Conservation (phyloP, 2,888 invertebrate genomes). For the Ectropis crepuscularia region DNA sequence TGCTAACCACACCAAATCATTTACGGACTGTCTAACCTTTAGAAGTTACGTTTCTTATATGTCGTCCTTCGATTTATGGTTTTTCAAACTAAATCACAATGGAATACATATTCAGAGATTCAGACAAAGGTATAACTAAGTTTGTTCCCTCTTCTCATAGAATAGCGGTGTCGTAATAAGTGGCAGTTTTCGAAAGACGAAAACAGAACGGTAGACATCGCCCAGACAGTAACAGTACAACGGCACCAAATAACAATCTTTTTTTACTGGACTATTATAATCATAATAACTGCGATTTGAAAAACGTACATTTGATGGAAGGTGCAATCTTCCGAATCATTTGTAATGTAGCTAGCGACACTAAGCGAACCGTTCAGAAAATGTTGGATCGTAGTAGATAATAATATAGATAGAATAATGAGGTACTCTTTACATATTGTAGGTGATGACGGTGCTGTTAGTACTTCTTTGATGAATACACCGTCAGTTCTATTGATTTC, state of each 20-base stretch:
- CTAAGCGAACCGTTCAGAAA: too few species aligned
- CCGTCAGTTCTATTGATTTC: too few species aligned
- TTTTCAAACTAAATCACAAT: constrained; percentile 16
- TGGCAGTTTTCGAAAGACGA: constrained; percentile 12
- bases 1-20: constrained; percentile 32
- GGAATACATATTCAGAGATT: constrained; percentile 1
- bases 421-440: too few species aligned
- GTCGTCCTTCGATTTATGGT: constrained; percentile 21
- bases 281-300: background rate
- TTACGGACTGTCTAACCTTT: constrained; percentile 22
- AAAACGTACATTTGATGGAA: constrained; percentile 1
- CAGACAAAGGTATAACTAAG: background rate
- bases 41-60: constrained; percentile 26
- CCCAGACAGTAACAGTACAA: constrained; percentile 49
- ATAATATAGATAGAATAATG: too few species aligned
- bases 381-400: too few species aligned
- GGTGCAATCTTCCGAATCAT: background rate
- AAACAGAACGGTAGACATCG: constrained; percentile 46
- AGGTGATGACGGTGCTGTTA: too few species aligned
- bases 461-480: too few species aligned
- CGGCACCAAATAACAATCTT: constrained; percentile 32
- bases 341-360: too few species aligned
- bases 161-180: background rate
- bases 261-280: background rate
- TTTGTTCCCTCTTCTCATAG: background rate